Percentiles rank a stretch among this genome's conserved stretches.
These are phyloP conservation scores for Ochotona princeps DNA, from an alignment of 2,113 vertebrate genomes.

Conservation along the genomic window DNA sequence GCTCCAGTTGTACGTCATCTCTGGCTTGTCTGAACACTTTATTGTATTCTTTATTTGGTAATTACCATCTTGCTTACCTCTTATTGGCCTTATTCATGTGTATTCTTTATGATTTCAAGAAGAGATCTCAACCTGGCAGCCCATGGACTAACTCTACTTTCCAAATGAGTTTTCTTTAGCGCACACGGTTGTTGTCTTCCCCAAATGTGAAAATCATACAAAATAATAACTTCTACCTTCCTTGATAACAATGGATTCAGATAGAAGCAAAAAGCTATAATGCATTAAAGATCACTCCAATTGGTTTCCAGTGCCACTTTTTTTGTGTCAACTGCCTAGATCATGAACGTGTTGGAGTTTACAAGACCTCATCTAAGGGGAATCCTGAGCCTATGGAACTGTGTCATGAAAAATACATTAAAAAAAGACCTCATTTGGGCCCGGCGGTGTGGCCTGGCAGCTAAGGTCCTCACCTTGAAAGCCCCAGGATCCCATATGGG, in stretches of 20 bases:
- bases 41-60: background rate
- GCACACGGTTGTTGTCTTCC: background rate
- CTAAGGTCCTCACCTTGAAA: too few relatives aligned
- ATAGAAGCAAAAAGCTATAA: background rate
- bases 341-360: background rate
- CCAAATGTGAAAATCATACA: background rate
- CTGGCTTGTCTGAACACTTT: background rate
- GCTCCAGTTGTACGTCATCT: background rate
- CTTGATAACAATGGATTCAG: background rate
- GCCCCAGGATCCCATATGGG: too few relatives aligned
- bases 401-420: too few relatives aligned
- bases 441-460: too few relatives aligned
- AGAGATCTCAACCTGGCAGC: background rate
- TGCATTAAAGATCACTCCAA: too few relatives aligned
- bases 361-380: background rate
- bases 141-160: background rate
- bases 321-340: background rate
- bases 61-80: background rate
- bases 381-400: too few relatives aligned
- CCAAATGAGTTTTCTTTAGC: background rate
- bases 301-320: background rate
- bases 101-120: background rate
- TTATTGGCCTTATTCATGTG: background rate
- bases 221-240: background rate
- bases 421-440: background rate